A percentile compares a stretch with the other conserved stretches of the same genome.
Evolutionary conservation across 1,140 invertebrate species (phyloP).

Genomic region (Piezodorus guildinii): DNA sequence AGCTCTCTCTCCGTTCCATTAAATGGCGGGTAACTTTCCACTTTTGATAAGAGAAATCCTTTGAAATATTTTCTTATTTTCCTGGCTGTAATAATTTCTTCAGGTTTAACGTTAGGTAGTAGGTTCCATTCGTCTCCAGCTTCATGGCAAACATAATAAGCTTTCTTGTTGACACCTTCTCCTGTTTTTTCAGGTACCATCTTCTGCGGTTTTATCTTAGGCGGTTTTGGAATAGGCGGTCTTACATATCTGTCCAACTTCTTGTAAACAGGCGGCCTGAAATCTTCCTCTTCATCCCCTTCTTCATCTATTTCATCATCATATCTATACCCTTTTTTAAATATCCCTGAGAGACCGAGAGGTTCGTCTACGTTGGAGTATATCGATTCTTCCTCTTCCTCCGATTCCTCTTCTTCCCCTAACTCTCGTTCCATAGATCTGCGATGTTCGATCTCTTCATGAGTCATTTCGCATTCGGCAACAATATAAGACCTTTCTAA

Average conservation of each 20-base stretch:
- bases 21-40: slow-evolving; percentile 56
- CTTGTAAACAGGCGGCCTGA: slow-evolving; percentile 21
- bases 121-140: slow-evolving; percentile 56
- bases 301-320: slow-evolving; percentile 16
- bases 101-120: slow-evolving; percentile 54
- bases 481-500: slow-evolving; percentile 65
- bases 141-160: slow-evolving; percentile 58
- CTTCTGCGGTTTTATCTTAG: slow-evolving; percentile 36
- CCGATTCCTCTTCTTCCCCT: slow-evolving; percentile 32
- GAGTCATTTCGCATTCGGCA: slow-evolving; percentile 54
- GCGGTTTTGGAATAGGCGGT: slow-evolving; percentile 33
- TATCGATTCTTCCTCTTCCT: slow-evolving; percentile 16
- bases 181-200: slow-evolving; percentile 43
- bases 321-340: slow-evolving; percentile 1
- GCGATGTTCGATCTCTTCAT: slow-evolving; percentile 35
- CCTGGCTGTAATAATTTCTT: slow-evolving; percentile 49
- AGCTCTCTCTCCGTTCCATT: slow-evolving; percentile 69
- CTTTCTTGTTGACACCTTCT: slow-evolving; percentile 50
- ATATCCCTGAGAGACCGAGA: slow-evolving; percentile 20
- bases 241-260: slow-evolving; percentile 13
- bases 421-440: neutral
- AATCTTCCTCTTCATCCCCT: slow-evolving; percentile 12
- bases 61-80: slow-evolving; percentile 54
- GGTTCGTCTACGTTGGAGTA: neutral
- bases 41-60: slow-evolving; percentile 52